phyloP scores from a whole-genome alignment of 2,113 vertebrate species.

The Nycticryphes semicollaris region DNA sequence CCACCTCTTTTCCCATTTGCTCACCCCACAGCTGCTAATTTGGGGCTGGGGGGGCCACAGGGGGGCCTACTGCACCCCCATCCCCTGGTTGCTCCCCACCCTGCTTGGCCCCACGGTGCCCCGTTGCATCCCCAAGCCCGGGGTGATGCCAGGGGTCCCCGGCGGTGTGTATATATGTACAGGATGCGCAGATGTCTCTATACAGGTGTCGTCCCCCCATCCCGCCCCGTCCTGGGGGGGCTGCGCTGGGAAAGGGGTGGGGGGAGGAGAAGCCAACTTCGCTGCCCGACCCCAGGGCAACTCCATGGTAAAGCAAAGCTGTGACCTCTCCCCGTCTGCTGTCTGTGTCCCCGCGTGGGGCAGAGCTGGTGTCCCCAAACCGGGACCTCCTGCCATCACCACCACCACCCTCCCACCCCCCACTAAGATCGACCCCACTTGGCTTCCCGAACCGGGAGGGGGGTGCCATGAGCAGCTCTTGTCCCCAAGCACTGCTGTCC shows the following conservation, averaged over 20 bases:
- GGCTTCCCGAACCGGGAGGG: no score
- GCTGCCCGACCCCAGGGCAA: not conserved
- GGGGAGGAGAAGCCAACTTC: not conserved
- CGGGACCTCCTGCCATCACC: not conserved
- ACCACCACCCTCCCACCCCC: not conserved
- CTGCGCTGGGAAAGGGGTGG: not conserved
- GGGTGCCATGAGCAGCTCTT: not conserved
- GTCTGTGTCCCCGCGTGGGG: not conserved
- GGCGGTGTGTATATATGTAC: not conserved
- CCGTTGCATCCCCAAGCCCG: not conserved
- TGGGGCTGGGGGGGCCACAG: not conserved
- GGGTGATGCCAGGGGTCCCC: not conserved
- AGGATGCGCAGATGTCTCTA: not conserved
- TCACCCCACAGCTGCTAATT: not conserved
- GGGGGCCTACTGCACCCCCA: not conserved
- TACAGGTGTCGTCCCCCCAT: not conserved
- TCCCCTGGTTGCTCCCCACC: not conserved
- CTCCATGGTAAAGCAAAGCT: constrained; percentile 59
- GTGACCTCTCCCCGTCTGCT: constrained; percentile 22
- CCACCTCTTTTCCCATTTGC: not conserved
- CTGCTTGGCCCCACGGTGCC: not conserved
- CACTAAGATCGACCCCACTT: rapidly evolving
- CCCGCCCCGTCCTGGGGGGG: not conserved
- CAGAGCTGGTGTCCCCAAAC: not conserved
- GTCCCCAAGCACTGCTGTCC: not conserved